These are phyloP conservation scores for Dromiciops gliroides DNA, from an alignment of 2,113 vertebrate genomes.

Conservation along the genomic window DNA sequence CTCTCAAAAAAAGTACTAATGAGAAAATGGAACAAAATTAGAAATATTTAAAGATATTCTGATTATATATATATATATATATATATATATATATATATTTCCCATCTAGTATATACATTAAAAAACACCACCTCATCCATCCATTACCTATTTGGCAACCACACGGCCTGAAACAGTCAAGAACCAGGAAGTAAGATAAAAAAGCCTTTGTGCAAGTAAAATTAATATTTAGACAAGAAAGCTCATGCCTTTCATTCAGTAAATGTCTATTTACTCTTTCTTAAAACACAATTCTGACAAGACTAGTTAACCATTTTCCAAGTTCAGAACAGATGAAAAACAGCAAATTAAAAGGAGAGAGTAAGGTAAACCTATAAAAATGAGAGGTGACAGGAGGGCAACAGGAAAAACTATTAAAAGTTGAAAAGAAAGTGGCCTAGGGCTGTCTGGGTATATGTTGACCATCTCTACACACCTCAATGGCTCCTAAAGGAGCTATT, in stretches of 20 bases:
- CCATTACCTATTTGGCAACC: neutral
- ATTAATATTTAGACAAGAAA: neutral
- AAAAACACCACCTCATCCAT: neutral
- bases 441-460: rapidly evolving
- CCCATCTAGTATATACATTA: neutral
- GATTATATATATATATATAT: too few species aligned
- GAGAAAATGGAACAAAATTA: slow-evolving; percentile 58
- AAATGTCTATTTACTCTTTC: neutral
- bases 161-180: neutral
- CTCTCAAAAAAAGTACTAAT: neutral
- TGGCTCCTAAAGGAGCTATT: neutral
- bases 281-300: neutral
- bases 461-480: rapidly evolving
- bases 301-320: neutral
- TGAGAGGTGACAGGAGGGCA: neutral
- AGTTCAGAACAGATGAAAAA: neutral
- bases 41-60: slow-evolving; percentile 28
- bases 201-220: neutral
- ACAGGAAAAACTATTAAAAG: too few species aligned
- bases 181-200: neutral
- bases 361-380: neutral
- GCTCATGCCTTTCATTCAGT: neutral
- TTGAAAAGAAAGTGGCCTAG: neutral
- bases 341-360: rapidly evolving
- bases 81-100: too few species aligned